phyloP scores from a whole-genome alignment of 2,888 invertebrate species.

The Rosalia funebris region DNA sequence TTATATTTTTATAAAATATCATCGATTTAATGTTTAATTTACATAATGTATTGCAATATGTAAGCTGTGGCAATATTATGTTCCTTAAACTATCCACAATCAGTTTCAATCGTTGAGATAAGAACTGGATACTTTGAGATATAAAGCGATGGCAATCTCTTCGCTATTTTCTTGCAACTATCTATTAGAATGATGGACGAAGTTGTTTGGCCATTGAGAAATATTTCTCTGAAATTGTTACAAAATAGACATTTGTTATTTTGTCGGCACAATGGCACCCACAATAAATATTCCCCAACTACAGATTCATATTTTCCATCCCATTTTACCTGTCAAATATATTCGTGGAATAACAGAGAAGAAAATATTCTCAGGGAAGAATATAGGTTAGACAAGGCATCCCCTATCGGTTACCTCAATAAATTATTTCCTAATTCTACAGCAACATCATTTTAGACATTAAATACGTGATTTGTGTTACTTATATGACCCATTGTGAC shows the following conservation, averaged over 20 bases:
- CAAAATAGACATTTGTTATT: background rate
- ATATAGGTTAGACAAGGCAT: conserved; percentile 1
- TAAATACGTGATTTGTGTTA: conserved; percentile 26
- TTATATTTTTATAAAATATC: too few relatives aligned
- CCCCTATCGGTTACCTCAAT: conserved; percentile 12
- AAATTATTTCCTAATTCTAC: conserved; percentile 27
- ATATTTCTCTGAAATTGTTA: background rate
- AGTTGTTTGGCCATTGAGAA: too few relatives aligned
- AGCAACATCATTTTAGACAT: conserved; percentile 19
- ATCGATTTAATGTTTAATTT: too few relatives aligned
- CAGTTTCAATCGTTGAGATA: too few relatives aligned
- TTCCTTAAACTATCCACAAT: too few relatives aligned
- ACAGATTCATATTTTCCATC: background rate
- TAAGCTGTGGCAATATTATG: too few relatives aligned
- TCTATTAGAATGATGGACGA: too few relatives aligned
- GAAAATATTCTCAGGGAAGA: background rate
- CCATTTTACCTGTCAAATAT: background rate
- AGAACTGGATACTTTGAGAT: too few relatives aligned
- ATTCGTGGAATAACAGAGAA: background rate
- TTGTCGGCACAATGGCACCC: conserved; percentile 1
- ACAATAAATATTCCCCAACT: background rate
- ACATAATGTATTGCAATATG: too few relatives aligned
- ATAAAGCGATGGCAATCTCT: too few relatives aligned
- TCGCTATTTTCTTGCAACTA: too few relatives aligned
- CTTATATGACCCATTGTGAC: conserved; percentile 14